These are phyloP conservation scores for Venturia canescens DNA, from an alignment of 1,140 invertebrate species.

Conservation along the genomic window DNA sequence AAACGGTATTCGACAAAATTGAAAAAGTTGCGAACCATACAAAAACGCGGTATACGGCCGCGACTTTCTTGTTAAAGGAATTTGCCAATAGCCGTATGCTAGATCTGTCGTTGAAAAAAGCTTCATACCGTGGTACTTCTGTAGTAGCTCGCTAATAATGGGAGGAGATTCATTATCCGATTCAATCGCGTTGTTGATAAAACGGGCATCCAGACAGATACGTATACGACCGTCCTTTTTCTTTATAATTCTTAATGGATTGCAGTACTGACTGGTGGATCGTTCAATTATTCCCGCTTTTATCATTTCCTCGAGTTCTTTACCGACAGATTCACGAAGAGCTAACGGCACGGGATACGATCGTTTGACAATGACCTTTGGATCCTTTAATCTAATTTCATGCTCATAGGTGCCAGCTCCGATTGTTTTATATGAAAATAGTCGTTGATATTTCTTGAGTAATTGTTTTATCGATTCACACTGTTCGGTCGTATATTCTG, in stretches of 20 bases:
- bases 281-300: slow-evolving; percentile 55
- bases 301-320: slow-evolving; percentile 44
- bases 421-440: neutral
- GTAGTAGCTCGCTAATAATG: neutral
- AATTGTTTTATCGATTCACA: neutral
- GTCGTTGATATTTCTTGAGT: neutral
- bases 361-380: slow-evolving; percentile 37
- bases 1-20: slow-evolving; percentile 61
- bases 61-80: slow-evolving; percentile 56
- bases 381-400: neutral
- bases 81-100: slow-evolving; percentile 66
- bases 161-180: neutral
- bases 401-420: neutral
- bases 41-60: slow-evolving; percentile 62
- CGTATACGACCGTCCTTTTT: slow-evolving; percentile 60
- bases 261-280: slow-evolving; percentile 60
- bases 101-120: neutral
- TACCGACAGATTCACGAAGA: slow-evolving; percentile 40
- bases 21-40: slow-evolving; percentile 60
- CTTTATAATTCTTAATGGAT: slow-evolving; percentile 59
- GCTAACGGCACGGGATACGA: slow-evolving; percentile 50
- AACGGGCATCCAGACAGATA: slow-evolving; percentile 60
- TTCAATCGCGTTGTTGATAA: neutral
- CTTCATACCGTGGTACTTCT: neutral
- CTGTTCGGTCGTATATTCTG: no score